A percentile compares a stretch with the other conserved stretches of the same genome.
phyloP scores from a whole-genome alignment of 1,140 invertebrate species.

The Cherax destructor region DNA sequence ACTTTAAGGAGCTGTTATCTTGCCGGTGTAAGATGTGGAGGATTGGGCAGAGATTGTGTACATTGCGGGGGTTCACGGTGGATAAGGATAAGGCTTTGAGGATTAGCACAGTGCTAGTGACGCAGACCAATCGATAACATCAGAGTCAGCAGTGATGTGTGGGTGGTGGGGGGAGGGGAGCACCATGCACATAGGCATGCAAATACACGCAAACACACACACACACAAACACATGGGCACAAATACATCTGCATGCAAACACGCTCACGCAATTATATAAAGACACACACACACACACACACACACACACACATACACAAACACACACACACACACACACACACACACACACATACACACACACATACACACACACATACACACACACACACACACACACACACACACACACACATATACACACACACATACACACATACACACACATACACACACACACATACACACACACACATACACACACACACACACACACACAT shows the following conservation, averaged over 20 bases:
- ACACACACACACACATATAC: background rate
- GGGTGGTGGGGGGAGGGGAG: background rate
- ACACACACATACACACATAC: too few relatives aligned
- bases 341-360: too few relatives aligned
- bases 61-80: too few relatives aligned
- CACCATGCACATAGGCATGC: background rate
- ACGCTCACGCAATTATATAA: background rate
- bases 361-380: background rate
- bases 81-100: too few relatives aligned
- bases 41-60: background rate
- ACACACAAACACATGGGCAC: too few relatives aligned
- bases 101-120: background rate
- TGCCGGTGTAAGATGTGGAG: too few relatives aligned
- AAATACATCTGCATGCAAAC: too few relatives aligned
- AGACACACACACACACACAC: background rate
- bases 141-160: background rate
- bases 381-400: background rate
- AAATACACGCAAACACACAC: background rate
- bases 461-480: background rate
- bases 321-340: background rate
- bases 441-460: too few relatives aligned
- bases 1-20: background rate
- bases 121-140: background rate
- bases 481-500: background rate
- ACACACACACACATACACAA: background rate